Evolutionary conservation across 2,888 invertebrate species (phyloP), one percentile per base, ranked within the genome.

Genomic region (Drosophila setosimentum): DNA sequence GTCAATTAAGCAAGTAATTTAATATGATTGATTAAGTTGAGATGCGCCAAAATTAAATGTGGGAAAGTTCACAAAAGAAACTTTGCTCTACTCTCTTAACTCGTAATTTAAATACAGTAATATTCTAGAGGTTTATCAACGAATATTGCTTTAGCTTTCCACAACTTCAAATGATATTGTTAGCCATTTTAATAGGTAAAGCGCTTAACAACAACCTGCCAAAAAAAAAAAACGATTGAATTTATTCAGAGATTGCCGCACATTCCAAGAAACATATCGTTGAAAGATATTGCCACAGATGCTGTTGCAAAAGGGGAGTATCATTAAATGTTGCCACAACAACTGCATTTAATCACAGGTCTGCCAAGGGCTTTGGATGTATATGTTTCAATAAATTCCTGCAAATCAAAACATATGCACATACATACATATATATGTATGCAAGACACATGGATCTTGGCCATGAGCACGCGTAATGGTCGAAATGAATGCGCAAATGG

Each of bases 321-420:
- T 86, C 79, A 88, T 88, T 85, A 86, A 87, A 81, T 68, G 62
- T 53, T 60, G 54, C 76, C 67, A 57, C 61, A 66, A 42, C 65
- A 69, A 62, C 75, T 86, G 81, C 85, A 88, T 76, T 85, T 85
- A 85, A 85, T 86, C 85, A 83, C 85, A 69, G 83, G 83, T 66
- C 66, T 67, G 76, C 62, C 71, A 65, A 49, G 32, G 58, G 51
- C 70, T 71, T 68, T 73, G 83, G 75, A 81, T 89, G 83, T 85
- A 89, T 89, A 89, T 85, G 82, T 85, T 85, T 85, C 82, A 85
- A 85, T 87, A 89, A 89, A 83, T 85, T 88, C 83, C 89, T 74
- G 73, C 81, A 85, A 84, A 87, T 87, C 84, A 83, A 84, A 87
- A 76, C 83, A 80, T 72, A 61, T 67, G 62, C 40, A 49, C 10